Conservation (phyloP, 2,888 invertebrate genomes). For the Sthenelais limicola region DNA sequence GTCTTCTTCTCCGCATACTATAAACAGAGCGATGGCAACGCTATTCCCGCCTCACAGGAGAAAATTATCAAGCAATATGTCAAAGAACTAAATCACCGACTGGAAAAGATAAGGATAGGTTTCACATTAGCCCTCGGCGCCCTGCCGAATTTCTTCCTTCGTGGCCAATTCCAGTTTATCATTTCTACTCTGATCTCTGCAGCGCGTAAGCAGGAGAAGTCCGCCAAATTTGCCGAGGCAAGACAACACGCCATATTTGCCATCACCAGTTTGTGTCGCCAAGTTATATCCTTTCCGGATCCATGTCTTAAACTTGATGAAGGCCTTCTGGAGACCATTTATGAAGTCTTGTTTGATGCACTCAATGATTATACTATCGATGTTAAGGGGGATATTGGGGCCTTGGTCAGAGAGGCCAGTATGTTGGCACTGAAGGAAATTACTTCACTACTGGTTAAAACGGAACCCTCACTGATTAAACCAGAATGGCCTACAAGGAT, state of each 20-base stretch:
- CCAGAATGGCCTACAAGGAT: too few relatives aligned
- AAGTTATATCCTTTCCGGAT: too few relatives aligned
- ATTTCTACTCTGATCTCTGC: conserved; percentile 80
- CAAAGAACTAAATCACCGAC: too few relatives aligned
- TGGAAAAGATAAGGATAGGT: too few relatives aligned
- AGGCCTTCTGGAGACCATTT: too few relatives aligned
- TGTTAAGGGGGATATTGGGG: conserved; percentile 92
- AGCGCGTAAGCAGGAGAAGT: conserved; percentile 74
- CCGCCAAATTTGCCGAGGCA: conserved; percentile 89
- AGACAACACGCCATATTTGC: conserved; percentile 87
- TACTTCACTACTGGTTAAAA: too few relatives aligned
- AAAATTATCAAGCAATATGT: too few relatives aligned
- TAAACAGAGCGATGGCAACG: conserved; percentile 54
- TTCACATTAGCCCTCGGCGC: conserved; percentile 88
- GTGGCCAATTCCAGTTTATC: conserved; percentile 77
- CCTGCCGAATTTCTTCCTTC: conserved; percentile 80
- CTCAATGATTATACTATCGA: conserved; percentile 93
- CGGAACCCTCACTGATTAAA: too few relatives aligned
- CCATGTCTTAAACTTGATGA: too few relatives aligned
- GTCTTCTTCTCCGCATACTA: conserved; percentile 75
- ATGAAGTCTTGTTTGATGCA: conserved; percentile 81
- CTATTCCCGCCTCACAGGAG: conserved; percentile 60
- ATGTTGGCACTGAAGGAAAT: too few relatives aligned
- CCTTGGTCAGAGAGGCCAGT: too few relatives aligned
- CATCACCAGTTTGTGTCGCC: conserved; percentile 75